Evolutionary conservation across 2,797 vertebrate genomes (phyloP).

Genomic region (Valencia hispanica): DNA sequence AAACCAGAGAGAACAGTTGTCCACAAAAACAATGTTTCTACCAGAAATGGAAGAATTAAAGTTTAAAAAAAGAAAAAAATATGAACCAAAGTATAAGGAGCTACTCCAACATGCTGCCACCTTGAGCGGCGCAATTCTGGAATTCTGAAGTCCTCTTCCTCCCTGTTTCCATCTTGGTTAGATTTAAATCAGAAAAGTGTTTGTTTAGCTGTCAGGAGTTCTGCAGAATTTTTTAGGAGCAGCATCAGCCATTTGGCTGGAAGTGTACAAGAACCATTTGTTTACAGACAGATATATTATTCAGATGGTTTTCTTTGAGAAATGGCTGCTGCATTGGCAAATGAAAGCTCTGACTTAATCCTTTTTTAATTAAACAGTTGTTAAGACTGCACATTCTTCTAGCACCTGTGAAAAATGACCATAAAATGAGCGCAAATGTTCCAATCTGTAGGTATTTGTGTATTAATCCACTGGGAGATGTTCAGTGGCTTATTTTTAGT

Average conservation of each 20-base stretch:
- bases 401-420: constrained; percentile 1
- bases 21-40: too few species aligned
- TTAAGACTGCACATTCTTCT: constrained; percentile 12
- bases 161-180: constrained; percentile 1
- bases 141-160: too few species aligned
- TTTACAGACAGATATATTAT: constrained; percentile 8
- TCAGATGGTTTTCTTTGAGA: constrained; percentile 14
- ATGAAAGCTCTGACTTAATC: constrained; percentile 28
- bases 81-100: too few species aligned
- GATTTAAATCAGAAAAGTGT: constrained; percentile 6
- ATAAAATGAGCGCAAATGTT: not conserved
- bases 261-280: constrained; percentile 35
- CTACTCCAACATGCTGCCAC: too few species aligned
- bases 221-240: constrained; percentile 27
- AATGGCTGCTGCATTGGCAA: constrained; percentile 25
- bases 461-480: not conserved
- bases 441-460: not conserved
- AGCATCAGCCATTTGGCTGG: constrained; percentile 10
- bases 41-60: too few species aligned
- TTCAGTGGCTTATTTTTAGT: constrained; percentile 6
- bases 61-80: too few species aligned
- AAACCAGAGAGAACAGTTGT: too few species aligned
- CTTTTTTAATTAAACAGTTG: constrained; percentile 14
- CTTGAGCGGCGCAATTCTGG: too few species aligned
- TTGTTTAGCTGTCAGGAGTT: constrained; percentile 31